Conservation (phyloP, 1,140 invertebrate genomes). For the Drosophila nasuta region DNA sequence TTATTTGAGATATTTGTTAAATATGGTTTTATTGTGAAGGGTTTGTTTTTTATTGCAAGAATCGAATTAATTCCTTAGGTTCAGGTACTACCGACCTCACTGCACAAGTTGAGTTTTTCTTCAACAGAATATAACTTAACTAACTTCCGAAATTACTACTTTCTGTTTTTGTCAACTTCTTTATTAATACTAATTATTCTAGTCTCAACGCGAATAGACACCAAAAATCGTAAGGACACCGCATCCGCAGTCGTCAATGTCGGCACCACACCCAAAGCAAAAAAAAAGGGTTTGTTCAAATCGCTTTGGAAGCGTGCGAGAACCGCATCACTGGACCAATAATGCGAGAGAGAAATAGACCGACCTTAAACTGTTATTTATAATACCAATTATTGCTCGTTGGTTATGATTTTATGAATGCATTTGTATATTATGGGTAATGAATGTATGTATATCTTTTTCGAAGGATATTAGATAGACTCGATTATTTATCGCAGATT, state of each 20-base stretch:
- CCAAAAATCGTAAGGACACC: slow-evolving; percentile 53
- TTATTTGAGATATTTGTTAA: no score
- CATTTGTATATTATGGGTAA: slow-evolving; percentile 30
- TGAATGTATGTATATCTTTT: slow-evolving; percentile 21
- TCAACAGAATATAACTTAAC: neutral
- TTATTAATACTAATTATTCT: slow-evolving; percentile 30
- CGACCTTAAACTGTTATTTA: slow-evolving; percentile 5
- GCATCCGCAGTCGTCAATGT: slow-evolving; percentile 40
- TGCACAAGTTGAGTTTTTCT: no score
- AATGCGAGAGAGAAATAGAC: slow-evolving; percentile 69
- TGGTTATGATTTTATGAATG: slow-evolving; percentile 44
- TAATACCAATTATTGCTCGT: slow-evolving; percentile 14
- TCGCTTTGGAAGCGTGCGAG: slow-evolving; percentile 93
- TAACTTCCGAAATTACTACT: no score
- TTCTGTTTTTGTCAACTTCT: no score
- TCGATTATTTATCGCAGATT: slow-evolving; percentile 17
- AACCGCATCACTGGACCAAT: slow-evolving; percentile 92
- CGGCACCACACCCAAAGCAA: slow-evolving; percentile 85
- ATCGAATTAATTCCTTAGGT: no score
- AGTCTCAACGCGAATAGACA: slow-evolving; percentile 85
- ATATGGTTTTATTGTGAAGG: no score
- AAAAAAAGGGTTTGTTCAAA: slow-evolving; percentile 93
- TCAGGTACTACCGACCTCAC: no score
- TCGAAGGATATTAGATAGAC: neutral
- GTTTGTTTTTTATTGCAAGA: no score